Evolutionary conservation across 2,888 invertebrate genomes (phyloP), one percentile per base, ranked within the genome.

Genomic region (Macrophya annulata): DNA sequence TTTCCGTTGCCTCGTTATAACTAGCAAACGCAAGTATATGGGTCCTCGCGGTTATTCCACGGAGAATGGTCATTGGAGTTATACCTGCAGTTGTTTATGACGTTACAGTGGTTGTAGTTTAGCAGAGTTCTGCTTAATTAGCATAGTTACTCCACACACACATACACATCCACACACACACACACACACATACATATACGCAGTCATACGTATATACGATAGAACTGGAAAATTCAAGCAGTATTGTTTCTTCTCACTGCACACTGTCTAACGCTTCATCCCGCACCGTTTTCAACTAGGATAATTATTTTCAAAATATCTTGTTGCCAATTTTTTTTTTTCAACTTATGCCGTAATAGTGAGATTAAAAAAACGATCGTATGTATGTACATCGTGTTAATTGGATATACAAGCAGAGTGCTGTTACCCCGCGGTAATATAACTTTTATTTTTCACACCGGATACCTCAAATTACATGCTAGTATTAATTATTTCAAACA

Each of bases 61-160:
- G 77, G 55, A 55, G 77, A 37, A 77, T 45, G 72, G 72, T 74
- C 72, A 77, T 77, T 51, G 51, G 77, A 55, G 77, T 74, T 74
- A 74, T 74, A 74, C 72, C 72, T 74, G 17, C 72, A 45, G 72
- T 74, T 74, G 72, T 74, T 74, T 74, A 74, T 74, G 43, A 43
- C 72, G 72, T 74, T 74, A 74, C 43, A 74, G 72, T 74, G 45
- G 72, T 68, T 74, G 72, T 74, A 74, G 72, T 74, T 74, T 21
- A 74, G 72, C 43, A 68, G 86, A 86, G 85, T 86, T 86, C 71
- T 51, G 77, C 83, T 85, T 86, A 86, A 86, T 86, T 86, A 85
- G 85, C 83, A 86, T 85, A 86, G 86, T 86, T 86, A 83, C 55
- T 21, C 74, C 85, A 85, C 51, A 76, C 84, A 82, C 76, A 83